Evolutionary conservation across 2,113 vertebrate genomes (phyloP).

Genomic region (Promerops cafer): DNA sequence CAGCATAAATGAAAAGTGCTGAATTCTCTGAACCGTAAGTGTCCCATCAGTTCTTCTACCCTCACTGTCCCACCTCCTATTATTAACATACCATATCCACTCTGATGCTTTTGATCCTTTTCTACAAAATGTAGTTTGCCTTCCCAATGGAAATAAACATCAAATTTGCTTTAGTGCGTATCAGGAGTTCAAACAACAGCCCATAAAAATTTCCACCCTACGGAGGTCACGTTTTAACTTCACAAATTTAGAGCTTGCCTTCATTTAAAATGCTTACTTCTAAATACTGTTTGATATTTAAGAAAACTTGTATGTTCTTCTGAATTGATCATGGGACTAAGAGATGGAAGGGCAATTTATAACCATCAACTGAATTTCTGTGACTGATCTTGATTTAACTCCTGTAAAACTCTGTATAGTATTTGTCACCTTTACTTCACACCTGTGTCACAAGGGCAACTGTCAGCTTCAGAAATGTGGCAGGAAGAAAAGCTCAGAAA

Average conservation of each 20-base stretch:
- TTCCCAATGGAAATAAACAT: constrained; percentile 66
- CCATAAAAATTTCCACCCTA: constrained; percentile 17
- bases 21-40: constrained; percentile 60
- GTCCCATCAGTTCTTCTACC: constrained; percentile 63
- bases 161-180: constrained; percentile 61
- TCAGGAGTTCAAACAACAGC: constrained; percentile 59
- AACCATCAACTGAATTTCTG: not conserved
- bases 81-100: constrained; percentile 62
- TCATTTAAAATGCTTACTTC: constrained; percentile 56
- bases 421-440: not conserved
- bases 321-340: not conserved
- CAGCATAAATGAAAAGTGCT: constrained; percentile 59
- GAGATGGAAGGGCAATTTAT: not conserved
- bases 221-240: constrained; percentile 37
- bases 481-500: not conserved
- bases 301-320: not conserved
- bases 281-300: constrained; percentile 34
- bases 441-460: not conserved
- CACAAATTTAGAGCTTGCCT: constrained; percentile 45
- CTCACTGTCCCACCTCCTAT: constrained; percentile 54
- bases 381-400: not conserved
- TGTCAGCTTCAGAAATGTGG: not conserved
- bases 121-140: constrained; percentile 64
- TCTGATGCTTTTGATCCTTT: constrained; percentile 59
- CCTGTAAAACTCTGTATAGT: not conserved